Evolutionary conservation across 2,113 vertebrate genomes (phyloP).

Genomic region (Tylochromis polylepis): DNA sequence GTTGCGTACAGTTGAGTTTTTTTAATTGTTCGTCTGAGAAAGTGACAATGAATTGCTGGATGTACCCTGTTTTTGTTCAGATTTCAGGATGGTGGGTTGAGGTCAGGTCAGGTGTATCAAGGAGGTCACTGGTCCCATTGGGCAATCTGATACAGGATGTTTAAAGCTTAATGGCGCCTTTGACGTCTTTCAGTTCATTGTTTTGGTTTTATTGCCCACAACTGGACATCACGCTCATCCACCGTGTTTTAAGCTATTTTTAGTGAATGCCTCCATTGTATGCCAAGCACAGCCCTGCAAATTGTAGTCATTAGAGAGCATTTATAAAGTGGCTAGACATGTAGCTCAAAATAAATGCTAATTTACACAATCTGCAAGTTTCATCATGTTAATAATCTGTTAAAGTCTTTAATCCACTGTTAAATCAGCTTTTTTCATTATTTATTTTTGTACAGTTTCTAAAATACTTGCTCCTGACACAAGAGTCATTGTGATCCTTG

Average conservation of each 20-base stretch:
- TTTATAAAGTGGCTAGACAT: neutral
- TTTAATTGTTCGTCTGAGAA: neutral
- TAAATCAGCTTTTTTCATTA: neutral
- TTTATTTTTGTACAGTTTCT: neutral
- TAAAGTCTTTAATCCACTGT: neutral
- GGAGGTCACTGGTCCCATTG: neutral
- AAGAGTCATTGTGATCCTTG: neutral
- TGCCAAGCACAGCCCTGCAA: neutral
- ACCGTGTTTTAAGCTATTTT: neutral
- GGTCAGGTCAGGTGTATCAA: neutral
- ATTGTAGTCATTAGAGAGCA: neutral
- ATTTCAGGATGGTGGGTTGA: neutral
- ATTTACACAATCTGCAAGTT: neutral
- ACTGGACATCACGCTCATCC: neutral
- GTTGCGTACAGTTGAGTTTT: neutral
- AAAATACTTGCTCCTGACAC: neutral
- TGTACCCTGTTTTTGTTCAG: neutral
- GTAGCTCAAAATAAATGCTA: neutral
- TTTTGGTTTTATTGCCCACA: neutral
- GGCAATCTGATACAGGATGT: neutral
- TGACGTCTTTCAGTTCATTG: neutral
- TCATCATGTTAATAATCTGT: neutral
- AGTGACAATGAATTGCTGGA: neutral
- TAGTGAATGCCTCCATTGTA: neutral
- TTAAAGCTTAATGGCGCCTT: neutral